Conservation (phyloP, 2,113 vertebrate genomes). For the Myxocyprinus asiaticus region DNA sequence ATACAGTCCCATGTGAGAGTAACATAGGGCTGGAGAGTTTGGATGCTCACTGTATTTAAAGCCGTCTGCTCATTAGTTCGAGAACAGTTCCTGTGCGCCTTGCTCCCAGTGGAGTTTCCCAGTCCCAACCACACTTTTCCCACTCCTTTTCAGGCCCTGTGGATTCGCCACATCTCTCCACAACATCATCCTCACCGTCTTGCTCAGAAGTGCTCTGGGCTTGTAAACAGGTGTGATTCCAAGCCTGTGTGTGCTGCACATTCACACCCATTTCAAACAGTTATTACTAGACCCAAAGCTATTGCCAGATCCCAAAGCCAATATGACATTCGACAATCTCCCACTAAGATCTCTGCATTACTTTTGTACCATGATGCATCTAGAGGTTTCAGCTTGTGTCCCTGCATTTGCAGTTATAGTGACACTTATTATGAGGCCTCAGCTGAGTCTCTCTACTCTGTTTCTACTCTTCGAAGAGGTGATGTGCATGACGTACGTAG, state of each 20-base stretch:
- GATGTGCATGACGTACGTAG: constrained; percentile 28
- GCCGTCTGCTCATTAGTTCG: no score
- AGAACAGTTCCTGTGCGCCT: neutral
- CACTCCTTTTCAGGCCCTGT: neutral
- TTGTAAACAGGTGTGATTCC: constrained; percentile 18
- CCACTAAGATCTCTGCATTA: constrained; percentile 19
- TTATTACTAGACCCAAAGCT: constrained; percentile 51
- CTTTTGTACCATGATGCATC: constrained; percentile 35
- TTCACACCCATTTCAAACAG: constrained; percentile 54
- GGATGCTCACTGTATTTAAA: neutral
- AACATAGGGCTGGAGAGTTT: neutral
- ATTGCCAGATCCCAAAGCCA: constrained; percentile 45
- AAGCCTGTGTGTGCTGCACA: neutral
- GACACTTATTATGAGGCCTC: constrained; percentile 56
- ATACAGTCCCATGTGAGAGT: constrained; percentile 7
- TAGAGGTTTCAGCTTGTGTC: constrained; percentile 46
- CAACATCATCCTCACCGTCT: constrained; percentile 1
- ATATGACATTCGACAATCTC: constrained; percentile 26
- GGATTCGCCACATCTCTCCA: neutral
- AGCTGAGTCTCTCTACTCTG: neutral
- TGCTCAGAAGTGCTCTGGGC: neutral
- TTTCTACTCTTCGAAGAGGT: constrained; percentile 29
- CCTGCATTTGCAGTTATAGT: constrained; percentile 44
- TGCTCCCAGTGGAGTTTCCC: constrained; percentile 13
- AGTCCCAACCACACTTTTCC: neutral